Percentiles rank a stretch among this genome's conserved stretches.
These are phyloP conservation scores for Cerastis rubricosa DNA, from an alignment of 2,888 invertebrate genomes.

Conservation along the genomic window DNA sequence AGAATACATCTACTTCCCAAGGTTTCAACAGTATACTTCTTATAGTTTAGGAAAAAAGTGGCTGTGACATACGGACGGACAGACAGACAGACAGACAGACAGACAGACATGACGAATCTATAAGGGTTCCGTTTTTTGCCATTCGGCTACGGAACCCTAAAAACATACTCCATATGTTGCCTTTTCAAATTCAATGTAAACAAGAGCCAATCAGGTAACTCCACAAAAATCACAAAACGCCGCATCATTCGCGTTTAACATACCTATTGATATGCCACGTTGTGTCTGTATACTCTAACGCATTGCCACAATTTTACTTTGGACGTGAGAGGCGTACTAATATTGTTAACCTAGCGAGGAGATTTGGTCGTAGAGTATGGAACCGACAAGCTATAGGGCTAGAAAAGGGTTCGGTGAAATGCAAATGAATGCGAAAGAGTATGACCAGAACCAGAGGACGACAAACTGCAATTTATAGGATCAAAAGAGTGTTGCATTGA, in stretches of 20 bases:
- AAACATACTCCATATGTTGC: background rate
- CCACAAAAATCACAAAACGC: slow-evolving; percentile 21
- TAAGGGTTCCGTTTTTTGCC: too few species aligned
- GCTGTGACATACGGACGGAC: too few species aligned
- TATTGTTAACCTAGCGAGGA: slow-evolving; percentile 14
- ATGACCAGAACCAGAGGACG: background rate
- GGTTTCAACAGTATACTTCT: too few species aligned
- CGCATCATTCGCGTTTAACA: slow-evolving; percentile 15
- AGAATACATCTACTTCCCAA: too few species aligned
- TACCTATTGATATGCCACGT: slow-evolving; percentile 42
- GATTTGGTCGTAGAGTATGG: slow-evolving; percentile 7
- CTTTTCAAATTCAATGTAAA: slow-evolving; percentile 7
- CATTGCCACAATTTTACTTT: slow-evolving; percentile 34
- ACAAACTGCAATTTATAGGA: too few species aligned
- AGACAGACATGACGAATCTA: too few species aligned
- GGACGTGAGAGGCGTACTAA: slow-evolving; percentile 53
- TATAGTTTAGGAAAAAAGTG: too few species aligned
- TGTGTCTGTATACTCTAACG: slow-evolving; percentile 29
- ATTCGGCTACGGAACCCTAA: too few species aligned
- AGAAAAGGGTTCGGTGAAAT: background rate
- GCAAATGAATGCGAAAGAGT: background rate
- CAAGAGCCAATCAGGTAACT: slow-evolving; percentile 19
- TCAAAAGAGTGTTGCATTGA: too few species aligned
- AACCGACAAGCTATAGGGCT: slow-evolving; percentile 13
- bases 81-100: too few species aligned